Conservation (phyloP, 2,888 invertebrate species). For the Eledone cirrhosa region DNA sequence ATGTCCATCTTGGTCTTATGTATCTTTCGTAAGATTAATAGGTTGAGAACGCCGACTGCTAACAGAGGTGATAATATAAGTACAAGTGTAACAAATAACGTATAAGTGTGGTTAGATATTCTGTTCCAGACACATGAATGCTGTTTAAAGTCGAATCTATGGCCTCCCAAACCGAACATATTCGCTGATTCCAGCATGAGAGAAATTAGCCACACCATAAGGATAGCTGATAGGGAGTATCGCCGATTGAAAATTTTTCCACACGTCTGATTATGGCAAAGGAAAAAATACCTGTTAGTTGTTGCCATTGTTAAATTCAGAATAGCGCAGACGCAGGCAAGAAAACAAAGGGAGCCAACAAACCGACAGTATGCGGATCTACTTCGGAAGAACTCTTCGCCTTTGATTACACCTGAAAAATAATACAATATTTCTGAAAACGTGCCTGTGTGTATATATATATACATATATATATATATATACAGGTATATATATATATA, state of each 20-base stretch:
- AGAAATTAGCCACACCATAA: constrained; percentile 50
- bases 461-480: too few species aligned
- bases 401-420: constrained; percentile 54
- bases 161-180: constrained; percentile 57
- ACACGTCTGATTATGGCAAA: constrained; percentile 47
- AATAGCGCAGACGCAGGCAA: constrained; percentile 61
- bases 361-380: constrained; percentile 49
- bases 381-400: constrained; percentile 53
- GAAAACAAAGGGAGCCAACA: constrained; percentile 54
- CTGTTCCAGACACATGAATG: constrained; percentile 62
- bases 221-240: constrained; percentile 46
- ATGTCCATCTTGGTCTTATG: constrained; percentile 49
- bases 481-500: too few species aligned
- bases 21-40: constrained; percentile 51
- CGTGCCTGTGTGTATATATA: background rate
- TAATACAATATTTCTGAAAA: background rate
- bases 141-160: constrained; percentile 56
- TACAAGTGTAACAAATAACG: constrained; percentile 50
- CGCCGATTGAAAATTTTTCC: constrained; percentile 45
- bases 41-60: constrained; percentile 49
- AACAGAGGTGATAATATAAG: constrained; percentile 50
- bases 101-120: constrained; percentile 55
- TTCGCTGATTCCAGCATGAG: constrained; percentile 56
- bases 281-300: constrained; percentile 53
- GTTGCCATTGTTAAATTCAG: constrained; percentile 53